phyloP scores from a whole-genome alignment of 2,888 invertebrate species.

The Artemia sinica region DNA sequence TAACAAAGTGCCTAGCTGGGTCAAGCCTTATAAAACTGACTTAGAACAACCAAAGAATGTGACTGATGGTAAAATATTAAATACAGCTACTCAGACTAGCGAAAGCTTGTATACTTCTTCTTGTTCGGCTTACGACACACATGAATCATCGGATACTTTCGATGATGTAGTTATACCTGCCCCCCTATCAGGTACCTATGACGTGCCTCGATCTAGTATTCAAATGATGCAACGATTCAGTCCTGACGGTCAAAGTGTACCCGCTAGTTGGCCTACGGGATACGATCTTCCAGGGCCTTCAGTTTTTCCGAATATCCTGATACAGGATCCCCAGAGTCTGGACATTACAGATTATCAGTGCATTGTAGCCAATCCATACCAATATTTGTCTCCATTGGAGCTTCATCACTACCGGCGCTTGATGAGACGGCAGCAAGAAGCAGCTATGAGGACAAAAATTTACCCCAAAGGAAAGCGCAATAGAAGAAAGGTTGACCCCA shows the following conservation, averaged over 20 bases:
- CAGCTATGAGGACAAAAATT: not conserved
- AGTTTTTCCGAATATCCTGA: not conserved
- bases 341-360: not conserved
- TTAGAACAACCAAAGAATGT: too few relatives aligned
- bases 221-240: not conserved
- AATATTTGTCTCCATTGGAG: not conserved
- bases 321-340: not conserved
- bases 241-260: constrained; percentile 8
- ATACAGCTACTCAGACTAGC: not conserved
- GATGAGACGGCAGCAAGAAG: not conserved
- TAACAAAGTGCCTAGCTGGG: not conserved
- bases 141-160: constrained; percentile 8
- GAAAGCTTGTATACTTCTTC: not conserved
- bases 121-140: not conserved
- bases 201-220: not conserved
- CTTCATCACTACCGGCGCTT: constrained; percentile 3
- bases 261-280: not conserved
- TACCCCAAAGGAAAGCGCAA: not conserved
- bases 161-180: not conserved
- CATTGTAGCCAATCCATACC: not conserved
- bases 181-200: not conserved
- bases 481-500: constrained; percentile 11
- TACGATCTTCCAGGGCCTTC: not conserved
- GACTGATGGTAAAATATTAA: too few relatives aligned
- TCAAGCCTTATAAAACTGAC: not conserved